Base-by-base conservation (phyloP, 2,113 vertebrate genomes). In the Pluvialis apricaria region DNA sequence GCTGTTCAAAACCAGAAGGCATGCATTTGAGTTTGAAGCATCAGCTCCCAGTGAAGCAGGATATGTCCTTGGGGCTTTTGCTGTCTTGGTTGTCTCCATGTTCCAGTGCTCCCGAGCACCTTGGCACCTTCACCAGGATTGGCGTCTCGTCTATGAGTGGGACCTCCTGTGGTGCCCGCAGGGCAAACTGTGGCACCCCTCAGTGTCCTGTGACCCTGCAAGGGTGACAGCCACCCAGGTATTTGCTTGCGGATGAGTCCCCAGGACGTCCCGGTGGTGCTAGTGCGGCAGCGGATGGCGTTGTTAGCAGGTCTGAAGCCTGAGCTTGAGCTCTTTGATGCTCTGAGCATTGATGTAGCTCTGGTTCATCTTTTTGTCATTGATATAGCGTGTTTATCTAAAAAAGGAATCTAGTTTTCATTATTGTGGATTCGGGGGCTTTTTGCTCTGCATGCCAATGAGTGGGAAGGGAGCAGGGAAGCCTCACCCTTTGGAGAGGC, bases 261-360 rank as follows among this genome's bases (percentile, higher is more conserved):
- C 60, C 7, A 13, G 22, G 79, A 5, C 1, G 2, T 21, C 29
- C 2, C 26, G 11, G 58, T 0, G 1, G 49, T 8, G 68, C 54
- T 64, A 40, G 52, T 31, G 5, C 15, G 62, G 70, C 34, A 40
- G 57, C 0, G 4, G 8, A 20, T 7, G 69, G 28, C 11, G 6
- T 15, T 25, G 20, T 42, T 28, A 58, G 34, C 76, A 62, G 73
- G 15, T 60, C 90, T 28, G 45, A 19, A 66, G 66, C 66, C 55
- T 64, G 14, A 34, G 61, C 70, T 28, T 2, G 60, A 79, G 66
- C 60, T 34, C 82, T 94, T 45, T 79, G 91, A 79, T 85, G 68
- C 61, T 71, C 79, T 18, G 64, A 61, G 86, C 20, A 5, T 4
- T 18, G 62, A 22, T 36, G 87, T 49, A 36, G 49, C 57, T 62